These are phyloP conservation scores for Monopterus albus DNA, from an alignment of 2,113 vertebrate genomes.

Conservation along the genomic window DNA sequence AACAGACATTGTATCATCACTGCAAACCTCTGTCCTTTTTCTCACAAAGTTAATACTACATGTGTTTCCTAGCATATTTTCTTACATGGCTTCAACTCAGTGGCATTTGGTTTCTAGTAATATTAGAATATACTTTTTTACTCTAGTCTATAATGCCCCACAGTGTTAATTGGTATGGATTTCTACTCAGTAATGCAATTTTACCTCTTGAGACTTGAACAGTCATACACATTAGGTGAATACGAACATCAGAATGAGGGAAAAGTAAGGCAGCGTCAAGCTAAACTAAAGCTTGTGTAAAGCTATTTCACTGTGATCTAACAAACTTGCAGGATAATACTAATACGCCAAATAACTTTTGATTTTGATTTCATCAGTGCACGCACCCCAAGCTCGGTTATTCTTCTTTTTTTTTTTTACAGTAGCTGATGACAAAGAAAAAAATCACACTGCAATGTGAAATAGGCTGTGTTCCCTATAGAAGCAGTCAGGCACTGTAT, in stretches of 20 bases:
- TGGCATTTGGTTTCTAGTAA: constrained; percentile 40
- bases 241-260: constrained; percentile 28
- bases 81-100: constrained; percentile 65
- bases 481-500: constrained; percentile 65
- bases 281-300: constrained; percentile 28
- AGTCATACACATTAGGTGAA: constrained; percentile 18
- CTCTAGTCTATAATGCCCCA: constrained; percentile 34
- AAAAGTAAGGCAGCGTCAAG: constrained; percentile 12
- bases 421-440: constrained; percentile 41
- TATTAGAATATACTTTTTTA: constrained; percentile 16
- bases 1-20: constrained; percentile 72
- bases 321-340: constrained; percentile 61
- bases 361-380: constrained; percentile 34
- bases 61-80: constrained; percentile 35
- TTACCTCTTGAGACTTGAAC: constrained; percentile 51
- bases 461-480: constrained; percentile 68
- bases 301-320: constrained; percentile 22
- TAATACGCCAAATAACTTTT: constrained; percentile 60
- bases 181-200: constrained; percentile 25
- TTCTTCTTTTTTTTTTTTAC: constrained; percentile 24
- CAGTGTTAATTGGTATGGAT: constrained; percentile 7
- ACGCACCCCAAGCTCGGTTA: constrained; percentile 19
- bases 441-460: constrained; percentile 45
- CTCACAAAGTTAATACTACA: constrained; percentile 52
- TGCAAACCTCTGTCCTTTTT: constrained; percentile 63